Conservation (phyloP, 2,797 vertebrate genomes). For the Xenops minutus region DNA sequence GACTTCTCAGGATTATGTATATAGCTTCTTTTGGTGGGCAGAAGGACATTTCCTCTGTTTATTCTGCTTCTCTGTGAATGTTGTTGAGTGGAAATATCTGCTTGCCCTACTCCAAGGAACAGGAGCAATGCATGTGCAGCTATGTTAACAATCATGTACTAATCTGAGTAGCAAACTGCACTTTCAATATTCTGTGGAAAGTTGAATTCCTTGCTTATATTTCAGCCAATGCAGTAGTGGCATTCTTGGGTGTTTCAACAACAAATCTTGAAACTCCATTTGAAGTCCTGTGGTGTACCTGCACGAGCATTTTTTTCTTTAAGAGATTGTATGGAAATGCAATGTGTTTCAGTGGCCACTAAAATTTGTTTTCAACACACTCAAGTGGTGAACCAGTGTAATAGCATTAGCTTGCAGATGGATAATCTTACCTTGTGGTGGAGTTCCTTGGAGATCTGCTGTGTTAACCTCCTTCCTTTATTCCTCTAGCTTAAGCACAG, state of each 20-base stretch:
- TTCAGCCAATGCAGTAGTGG: neutral
- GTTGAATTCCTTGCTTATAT: neutral
- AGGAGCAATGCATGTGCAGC: neutral
- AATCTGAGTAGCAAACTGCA: neutral
- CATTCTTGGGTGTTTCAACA: neutral
- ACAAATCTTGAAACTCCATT: neutral
- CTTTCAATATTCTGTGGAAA: neutral
- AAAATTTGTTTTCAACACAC: neutral
- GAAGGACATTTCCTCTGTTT: neutral
- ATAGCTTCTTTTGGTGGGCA: neutral
- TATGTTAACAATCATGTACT: neutral
- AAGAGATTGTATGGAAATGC: neutral
- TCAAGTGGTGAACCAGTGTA: neutral
- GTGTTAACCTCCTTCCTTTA: neutral
- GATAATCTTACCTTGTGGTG: neutral
- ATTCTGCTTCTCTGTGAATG: neutral
- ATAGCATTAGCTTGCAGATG: neutral
- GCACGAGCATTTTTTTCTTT: neutral
- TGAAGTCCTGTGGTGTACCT: neutral
- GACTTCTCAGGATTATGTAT: neutral
- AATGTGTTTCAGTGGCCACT: neutral
- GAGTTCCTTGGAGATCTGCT: neutral
- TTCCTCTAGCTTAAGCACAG: neutral
- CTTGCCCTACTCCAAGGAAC: neutral
- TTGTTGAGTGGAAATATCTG: neutral